Evolutionary conservation across 2,888 invertebrate species (phyloP).

Genomic region (Ichneumoninae sp.): DNA sequence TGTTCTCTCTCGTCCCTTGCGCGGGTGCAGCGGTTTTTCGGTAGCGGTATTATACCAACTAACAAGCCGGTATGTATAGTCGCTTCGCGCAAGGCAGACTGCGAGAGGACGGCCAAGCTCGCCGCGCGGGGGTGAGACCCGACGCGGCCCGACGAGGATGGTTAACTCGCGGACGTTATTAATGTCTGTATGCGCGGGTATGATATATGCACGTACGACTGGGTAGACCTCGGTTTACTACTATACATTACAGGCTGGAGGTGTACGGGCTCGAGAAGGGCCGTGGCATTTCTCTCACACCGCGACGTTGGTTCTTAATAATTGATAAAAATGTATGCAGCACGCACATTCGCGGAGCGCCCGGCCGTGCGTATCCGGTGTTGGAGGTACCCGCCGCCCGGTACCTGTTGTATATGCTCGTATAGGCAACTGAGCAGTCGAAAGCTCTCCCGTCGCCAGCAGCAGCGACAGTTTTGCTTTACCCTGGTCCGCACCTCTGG

Average conservation of each 20-base stretch:
- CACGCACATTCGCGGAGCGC: slow-evolving; percentile 69
- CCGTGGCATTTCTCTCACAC: slow-evolving; percentile 43
- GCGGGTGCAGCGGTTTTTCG: slow-evolving; percentile 50
- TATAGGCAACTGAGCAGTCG: slow-evolving; percentile 38
- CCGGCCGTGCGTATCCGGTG: slow-evolving; percentile 19
- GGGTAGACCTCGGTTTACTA: slow-evolving; percentile 41
- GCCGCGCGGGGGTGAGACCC: slow-evolving; percentile 25
- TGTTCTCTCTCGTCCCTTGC: slow-evolving; percentile 65
- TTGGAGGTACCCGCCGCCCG: not conserved
- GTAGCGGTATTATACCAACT: slow-evolving; percentile 52
- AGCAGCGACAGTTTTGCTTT: slow-evolving; percentile 28
- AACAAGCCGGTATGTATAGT: slow-evolving; percentile 33
- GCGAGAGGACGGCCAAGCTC: slow-evolving; percentile 54
- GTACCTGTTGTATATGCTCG: slow-evolving; percentile 22
- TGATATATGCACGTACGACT: slow-evolving; percentile 61
- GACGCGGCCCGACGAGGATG: slow-evolving; percentile 66
- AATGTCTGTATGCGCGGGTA: slow-evolving; percentile 75
- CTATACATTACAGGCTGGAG: slow-evolving; percentile 46
- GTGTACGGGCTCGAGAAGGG: slow-evolving; percentile 15
- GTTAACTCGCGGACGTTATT: slow-evolving; percentile 80
- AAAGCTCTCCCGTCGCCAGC: slow-evolving; percentile 34
- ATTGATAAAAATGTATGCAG: slow-evolving; percentile 84
- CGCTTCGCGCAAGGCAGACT: slow-evolving; percentile 6
- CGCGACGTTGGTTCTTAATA: slow-evolving; percentile 81
- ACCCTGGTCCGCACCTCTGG: slow-evolving; percentile 1